Conservation (phyloP, 2,797 vertebrate species). For the Limosa lapponica region DNA sequence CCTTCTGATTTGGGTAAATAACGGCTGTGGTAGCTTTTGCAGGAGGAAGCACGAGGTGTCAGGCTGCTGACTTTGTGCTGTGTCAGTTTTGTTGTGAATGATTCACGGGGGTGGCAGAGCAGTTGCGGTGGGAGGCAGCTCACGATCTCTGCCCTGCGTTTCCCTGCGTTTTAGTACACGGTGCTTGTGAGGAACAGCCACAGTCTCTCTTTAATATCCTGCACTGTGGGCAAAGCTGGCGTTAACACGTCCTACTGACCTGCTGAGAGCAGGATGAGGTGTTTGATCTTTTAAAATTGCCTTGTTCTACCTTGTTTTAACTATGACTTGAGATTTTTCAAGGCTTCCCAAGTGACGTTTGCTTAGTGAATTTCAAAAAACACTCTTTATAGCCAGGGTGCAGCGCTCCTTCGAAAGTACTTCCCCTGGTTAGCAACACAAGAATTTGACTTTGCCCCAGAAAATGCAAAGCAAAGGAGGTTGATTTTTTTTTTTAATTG, state of each 20-base stretch:
- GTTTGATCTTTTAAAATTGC: not conserved
- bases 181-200: not conserved
- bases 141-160: not conserved
- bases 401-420: not conserved
- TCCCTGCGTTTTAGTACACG: fast-evolving
- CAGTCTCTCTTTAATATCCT: not conserved
- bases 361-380: not conserved
- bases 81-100: not conserved
- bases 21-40: not conserved
- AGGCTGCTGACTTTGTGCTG: not conserved
- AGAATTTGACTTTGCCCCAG: not conserved
- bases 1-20: not conserved
- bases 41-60: not conserved
- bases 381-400: not conserved
- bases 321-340: not conserved
- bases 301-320: not conserved
- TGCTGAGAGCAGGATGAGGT: not conserved
- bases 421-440: not conserved
- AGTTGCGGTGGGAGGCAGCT: not conserved
- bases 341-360: not conserved
- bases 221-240: not conserved
- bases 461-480: not conserved
- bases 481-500: not conserved
- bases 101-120: not conserved
- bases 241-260: not conserved